phyloP scores from a whole-genome alignment of 2,113 vertebrate species.

The Aldabrachelys gigantea region DNA sequence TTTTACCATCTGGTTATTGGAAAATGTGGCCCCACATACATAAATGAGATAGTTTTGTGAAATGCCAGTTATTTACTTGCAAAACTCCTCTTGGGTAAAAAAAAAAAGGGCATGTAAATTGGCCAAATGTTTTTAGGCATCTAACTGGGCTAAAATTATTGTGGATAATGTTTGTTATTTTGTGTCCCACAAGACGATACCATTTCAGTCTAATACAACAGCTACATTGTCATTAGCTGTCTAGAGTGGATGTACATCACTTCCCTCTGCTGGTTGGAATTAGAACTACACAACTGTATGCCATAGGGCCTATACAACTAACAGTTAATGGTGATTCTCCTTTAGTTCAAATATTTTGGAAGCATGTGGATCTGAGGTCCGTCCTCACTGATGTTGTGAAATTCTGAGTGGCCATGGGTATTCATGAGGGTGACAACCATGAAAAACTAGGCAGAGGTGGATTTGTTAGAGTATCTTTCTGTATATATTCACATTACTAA shows the following conservation, averaged over 20 bases:
- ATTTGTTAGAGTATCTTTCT: not conserved
- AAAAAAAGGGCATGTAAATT: not conserved
- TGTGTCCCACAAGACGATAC: not conserved
- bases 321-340: not conserved
- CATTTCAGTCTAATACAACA: not conserved
- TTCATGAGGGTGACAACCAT: not conserved
- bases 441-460: not conserved
- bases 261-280: slow-evolving; percentile 35
- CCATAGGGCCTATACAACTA: not conserved
- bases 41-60: not conserved
- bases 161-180: not conserved
- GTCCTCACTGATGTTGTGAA: not conserved
- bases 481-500: not conserved
- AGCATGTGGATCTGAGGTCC: not conserved
- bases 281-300: not conserved
- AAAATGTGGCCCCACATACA: not conserved
- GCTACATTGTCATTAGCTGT: not conserved
- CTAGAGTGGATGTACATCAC: slow-evolving; percentile 4
- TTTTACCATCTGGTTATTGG: not conserved
- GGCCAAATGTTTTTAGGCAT: not conserved
- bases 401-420: not conserved
- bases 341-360: not conserved
- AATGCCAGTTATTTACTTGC: not conserved
- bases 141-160: not conserved
- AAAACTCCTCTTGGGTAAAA: not conserved